Conservation (phyloP, 2,797 vertebrate species). For the Premnoplex brunnescens region DNA sequence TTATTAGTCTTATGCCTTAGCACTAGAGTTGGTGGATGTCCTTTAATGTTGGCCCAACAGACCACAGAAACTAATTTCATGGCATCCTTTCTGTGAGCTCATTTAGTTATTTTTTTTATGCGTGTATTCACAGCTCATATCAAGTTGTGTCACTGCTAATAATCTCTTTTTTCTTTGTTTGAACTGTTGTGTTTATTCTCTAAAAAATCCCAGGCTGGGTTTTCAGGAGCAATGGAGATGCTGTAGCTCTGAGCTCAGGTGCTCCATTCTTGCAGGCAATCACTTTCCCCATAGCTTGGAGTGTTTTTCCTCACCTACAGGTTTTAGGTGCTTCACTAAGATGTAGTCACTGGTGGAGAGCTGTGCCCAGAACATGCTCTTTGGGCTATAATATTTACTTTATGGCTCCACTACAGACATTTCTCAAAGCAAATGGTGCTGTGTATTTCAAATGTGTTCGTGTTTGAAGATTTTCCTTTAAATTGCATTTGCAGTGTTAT, state of each 20-base stretch:
- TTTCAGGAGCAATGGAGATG: background rate
- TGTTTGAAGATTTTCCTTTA: background rate
- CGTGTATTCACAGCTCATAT: background rate
- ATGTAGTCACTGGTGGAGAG: background rate
- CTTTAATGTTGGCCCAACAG: background rate
- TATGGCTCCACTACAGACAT: background rate
- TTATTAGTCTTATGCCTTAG: background rate
- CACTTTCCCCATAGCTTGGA: background rate
- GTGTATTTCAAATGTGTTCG: background rate
- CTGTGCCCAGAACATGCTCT: background rate
- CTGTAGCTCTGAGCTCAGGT: background rate
- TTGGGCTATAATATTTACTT: background rate
- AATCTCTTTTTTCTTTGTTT: background rate
- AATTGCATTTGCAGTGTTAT: background rate
- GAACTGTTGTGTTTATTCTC: background rate
- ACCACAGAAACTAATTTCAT: background rate
- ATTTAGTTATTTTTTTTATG: background rate
- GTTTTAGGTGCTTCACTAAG: background rate
- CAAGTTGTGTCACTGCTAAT: background rate
- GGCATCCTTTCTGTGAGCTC: background rate
- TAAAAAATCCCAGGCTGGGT: background rate
- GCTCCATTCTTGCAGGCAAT: background rate
- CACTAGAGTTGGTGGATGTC: background rate
- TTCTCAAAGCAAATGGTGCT: background rate
- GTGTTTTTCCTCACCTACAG: background rate